Base-by-base conservation (phyloP, 2,888 invertebrate species). In the Nomada fabriciana region DNA sequence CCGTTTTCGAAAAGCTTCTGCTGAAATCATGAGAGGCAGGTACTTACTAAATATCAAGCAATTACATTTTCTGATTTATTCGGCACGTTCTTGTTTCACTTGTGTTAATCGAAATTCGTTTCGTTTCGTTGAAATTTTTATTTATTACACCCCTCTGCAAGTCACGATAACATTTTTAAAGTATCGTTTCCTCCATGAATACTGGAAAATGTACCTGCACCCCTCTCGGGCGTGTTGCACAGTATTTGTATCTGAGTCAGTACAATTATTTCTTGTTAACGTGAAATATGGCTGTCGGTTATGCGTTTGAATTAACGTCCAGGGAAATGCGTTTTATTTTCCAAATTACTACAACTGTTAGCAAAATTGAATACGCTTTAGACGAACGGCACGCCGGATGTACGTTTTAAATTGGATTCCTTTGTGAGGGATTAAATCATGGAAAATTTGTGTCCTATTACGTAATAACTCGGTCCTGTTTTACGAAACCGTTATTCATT, bases 391-490 rank as follows among this genome's bases (percentile, higher is more conserved):
- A 18, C 50, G 15, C 15, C 23, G 29, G 36, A 36, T 2, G 15
- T 25, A 25, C n/a, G 25, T 60, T 60, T 60, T 60, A 36, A 60
- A 60, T 60, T 60, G 36, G 18, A n/a, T 60, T 18, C 13, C 59
- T 36, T 36, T 18, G 59, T 9, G 59, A 18, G 18, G 15, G 59
- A 36, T 60, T 60, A n/a, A 60, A 60, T 36, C 59, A 18, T 18
- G 18, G 29, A 60, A 18, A 60, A 36, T 59, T 59, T 59, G 18
- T 18, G 13, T 25, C 55, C 11, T 13, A 23, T 55, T 13, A 36
- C 57, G 57, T 5, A 57, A 25, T 25, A 57, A 15, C 25, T 25
- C 25, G 57, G 15, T 25, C 25, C 25, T 1, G 25, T 57, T 57
- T 57, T 7, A 57, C 25, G 25, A 57, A 55, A 23, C 13, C 25